Evolutionary conservation across 1,140 invertebrate species (phyloP).

Genomic region (Octopus bimaculoides): DNA sequence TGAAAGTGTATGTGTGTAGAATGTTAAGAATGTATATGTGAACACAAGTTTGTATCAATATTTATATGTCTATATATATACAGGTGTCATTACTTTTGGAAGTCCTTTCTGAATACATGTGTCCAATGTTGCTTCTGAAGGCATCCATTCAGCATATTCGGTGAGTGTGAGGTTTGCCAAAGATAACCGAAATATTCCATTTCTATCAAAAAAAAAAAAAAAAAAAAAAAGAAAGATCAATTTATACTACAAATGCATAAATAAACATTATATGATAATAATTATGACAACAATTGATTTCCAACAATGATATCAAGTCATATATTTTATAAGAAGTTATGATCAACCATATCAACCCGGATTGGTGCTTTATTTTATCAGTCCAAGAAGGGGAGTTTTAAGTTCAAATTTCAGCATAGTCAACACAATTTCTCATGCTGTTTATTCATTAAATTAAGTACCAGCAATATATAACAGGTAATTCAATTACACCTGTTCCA

Average conservation of each 20-base stretch:
- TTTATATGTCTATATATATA: background rate
- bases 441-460: no score
- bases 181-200: constrained; percentile 77
- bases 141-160: constrained; percentile 75
- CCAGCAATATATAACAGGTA: no score
- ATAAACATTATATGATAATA: background rate
- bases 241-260: background rate
- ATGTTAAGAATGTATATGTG: background rate
- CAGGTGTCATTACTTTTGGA: constrained; percentile 60
- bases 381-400: background rate
- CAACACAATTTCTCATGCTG: no score
- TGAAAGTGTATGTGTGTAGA: background rate
- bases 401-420: no score
- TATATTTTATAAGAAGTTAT: background rate
- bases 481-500: no score
- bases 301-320: background rate
- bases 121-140: constrained; percentile 66
- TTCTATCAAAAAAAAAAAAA: constrained; percentile 63
- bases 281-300: background rate
- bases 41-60: background rate
- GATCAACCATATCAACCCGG: background rate
- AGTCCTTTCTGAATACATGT: constrained; percentile 84
- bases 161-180: constrained; percentile 68
- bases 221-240: background rate
- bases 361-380: background rate